These are phyloP conservation scores for Rhodophaea formosa DNA, from an alignment of 2,888 invertebrate genomes.

Conservation along the genomic window DNA sequence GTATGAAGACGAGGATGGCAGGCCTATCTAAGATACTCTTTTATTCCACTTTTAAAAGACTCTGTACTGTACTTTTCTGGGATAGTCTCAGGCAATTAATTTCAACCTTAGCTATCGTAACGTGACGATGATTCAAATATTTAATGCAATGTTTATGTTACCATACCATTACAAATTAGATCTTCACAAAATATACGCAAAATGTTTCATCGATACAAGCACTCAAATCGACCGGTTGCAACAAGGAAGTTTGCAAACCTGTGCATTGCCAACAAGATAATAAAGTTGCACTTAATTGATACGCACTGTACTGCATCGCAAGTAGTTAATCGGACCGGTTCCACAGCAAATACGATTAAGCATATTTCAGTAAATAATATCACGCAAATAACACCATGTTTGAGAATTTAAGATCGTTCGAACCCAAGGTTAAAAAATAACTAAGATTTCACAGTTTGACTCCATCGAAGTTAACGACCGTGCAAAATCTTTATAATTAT, in stretches of 20 bases:
- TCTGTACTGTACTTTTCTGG: too few relatives aligned
- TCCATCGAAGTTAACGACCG: constrained; percentile 9
- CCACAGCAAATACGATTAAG: background rate
- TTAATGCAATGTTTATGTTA: too few relatives aligned
- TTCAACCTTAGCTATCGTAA: too few relatives aligned
- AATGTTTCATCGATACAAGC: too few relatives aligned
- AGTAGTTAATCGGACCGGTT: constrained; percentile 8
- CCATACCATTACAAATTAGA: too few relatives aligned
- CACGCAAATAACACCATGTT: too few relatives aligned
- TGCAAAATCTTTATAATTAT: constrained; percentile 3
- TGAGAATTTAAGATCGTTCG: background rate
- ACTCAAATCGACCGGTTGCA: background rate
- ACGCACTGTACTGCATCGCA: background rate
- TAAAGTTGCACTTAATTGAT: constrained; percentile 16
- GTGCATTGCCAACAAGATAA: constrained; percentile 9
- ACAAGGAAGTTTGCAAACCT: background rate
- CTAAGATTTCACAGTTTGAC: constrained; percentile 3
- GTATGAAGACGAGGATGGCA: too few relatives aligned
- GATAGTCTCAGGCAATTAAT: too few relatives aligned
- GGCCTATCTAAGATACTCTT: too few relatives aligned
- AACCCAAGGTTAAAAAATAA: constrained; percentile 14
- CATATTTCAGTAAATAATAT: background rate
- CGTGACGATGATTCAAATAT: too few relatives aligned
- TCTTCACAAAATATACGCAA: too few relatives aligned
- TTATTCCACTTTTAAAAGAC: too few relatives aligned